Percentiles rank a stretch among this genome's conserved stretches.
Evolutionary conservation across 1,140 invertebrate genomes (phyloP).

Genomic region (Hesperophylax magnus): DNA sequence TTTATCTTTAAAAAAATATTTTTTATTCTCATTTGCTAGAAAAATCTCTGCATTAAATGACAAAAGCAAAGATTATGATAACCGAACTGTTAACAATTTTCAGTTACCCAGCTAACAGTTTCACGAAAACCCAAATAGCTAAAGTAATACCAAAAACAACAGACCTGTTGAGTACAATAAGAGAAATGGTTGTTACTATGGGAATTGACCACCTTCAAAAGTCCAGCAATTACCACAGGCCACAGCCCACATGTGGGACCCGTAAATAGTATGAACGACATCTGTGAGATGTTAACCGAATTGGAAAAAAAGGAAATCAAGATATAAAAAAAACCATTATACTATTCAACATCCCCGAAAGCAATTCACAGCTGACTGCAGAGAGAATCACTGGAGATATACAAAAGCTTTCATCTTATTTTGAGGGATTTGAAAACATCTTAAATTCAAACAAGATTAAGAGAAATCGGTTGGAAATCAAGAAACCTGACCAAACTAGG

Average conservation of each 20-base stretch:
- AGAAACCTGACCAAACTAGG: too few species aligned
- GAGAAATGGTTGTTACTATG: not conserved
- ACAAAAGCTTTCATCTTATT: too few species aligned
- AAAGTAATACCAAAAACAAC: not conserved
- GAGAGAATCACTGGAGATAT: too few species aligned
- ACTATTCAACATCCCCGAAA: too few species aligned
- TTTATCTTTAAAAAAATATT: too few species aligned
- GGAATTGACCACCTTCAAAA: not conserved
- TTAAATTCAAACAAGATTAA: too few species aligned
- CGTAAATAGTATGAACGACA: not conserved
- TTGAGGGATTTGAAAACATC: too few species aligned
- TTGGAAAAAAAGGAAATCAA: not conserved
- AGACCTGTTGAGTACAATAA: not conserved
- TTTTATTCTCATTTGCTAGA: too few species aligned
- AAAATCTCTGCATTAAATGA: not conserved
- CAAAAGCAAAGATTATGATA: not conserved
- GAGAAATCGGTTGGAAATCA: too few species aligned
- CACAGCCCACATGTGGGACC: not conserved
- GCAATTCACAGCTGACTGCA: too few species aligned
- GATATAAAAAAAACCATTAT: not conserved
- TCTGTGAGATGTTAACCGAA: not conserved
- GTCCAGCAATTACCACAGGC: not conserved
- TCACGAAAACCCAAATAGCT: not conserved
- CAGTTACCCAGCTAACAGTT: not conserved
- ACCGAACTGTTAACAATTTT: not conserved